phyloP scores from a whole-genome alignment of 2,113 vertebrate species.

The Poeciliopsis occidentalis region DNA sequence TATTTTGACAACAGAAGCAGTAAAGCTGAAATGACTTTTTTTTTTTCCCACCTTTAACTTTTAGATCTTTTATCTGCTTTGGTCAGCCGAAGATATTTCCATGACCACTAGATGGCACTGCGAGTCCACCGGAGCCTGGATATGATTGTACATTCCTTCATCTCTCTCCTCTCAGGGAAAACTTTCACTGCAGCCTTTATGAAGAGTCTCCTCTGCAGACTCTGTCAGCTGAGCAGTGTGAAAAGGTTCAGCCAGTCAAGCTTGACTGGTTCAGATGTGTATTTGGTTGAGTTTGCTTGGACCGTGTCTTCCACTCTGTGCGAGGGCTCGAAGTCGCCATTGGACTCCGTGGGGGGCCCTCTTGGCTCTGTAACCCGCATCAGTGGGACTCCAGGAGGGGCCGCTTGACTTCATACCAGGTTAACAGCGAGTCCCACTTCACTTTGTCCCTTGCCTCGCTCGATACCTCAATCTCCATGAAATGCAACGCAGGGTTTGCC shows the following conservation, averaged over 20 bases:
- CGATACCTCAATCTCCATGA: neutral
- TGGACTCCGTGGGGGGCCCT: constrained; percentile 9
- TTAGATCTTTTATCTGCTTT: constrained; percentile 20
- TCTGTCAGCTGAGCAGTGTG: constrained; percentile 19
- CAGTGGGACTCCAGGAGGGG: constrained; percentile 22
- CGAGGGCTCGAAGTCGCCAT: constrained; percentile 25
- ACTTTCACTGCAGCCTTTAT: constrained; percentile 18
- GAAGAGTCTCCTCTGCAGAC: constrained; percentile 20
- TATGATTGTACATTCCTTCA: constrained; percentile 39
- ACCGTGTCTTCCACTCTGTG: constrained; percentile 42
- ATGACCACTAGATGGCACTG: constrained; percentile 60
- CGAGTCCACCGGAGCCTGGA: constrained; percentile 45
- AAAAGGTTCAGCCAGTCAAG: constrained; percentile 42
- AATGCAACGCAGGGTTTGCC: neutral
- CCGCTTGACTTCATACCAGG: constrained; percentile 23
- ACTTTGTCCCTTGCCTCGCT: neutral
- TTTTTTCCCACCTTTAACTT: neutral
- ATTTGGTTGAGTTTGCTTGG: constrained; percentile 56
- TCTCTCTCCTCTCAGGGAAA: constrained; percentile 9
- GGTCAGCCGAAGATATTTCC: neutral
- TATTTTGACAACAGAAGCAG: constrained; percentile 19
- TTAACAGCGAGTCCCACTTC: neutral
- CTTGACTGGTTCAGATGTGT: constrained; percentile 42
- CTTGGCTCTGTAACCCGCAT: constrained; percentile 29
- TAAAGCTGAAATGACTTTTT: constrained; percentile 7